Evolutionary conservation across 2,888 invertebrate genomes (phyloP).

Genomic region (Alviniconcha strummeri): DNA sequence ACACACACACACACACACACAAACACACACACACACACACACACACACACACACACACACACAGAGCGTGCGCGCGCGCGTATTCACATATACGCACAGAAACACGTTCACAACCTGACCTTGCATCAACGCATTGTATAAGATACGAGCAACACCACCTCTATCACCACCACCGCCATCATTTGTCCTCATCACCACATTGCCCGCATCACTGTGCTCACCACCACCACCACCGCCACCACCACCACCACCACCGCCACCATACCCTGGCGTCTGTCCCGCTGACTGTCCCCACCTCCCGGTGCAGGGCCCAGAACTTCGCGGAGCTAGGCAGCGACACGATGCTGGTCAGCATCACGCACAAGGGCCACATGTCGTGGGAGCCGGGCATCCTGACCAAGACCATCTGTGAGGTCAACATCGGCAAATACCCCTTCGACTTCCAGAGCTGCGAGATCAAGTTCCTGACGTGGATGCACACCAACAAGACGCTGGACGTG

Average conservation of each 20-base stretch:
- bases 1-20: not conserved
- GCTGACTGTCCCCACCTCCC: not conserved
- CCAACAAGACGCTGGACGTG: conserved; percentile 53
- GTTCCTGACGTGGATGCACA: conserved; percentile 59
- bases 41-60: too few species aligned
- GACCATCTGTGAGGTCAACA: conserved; percentile 58
- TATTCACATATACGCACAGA: too few species aligned
- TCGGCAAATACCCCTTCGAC: conserved; percentile 59
- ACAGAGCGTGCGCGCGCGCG: too few species aligned
- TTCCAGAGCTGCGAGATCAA: conserved; percentile 55
- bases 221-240: too few species aligned
- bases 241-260: too few species aligned
- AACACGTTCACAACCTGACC: too few species aligned
- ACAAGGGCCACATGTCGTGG: conserved; percentile 51
- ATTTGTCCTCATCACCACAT: too few species aligned
- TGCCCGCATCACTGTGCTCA: too few species aligned
- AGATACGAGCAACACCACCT: too few species aligned
- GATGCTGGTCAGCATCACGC: conserved; percentile 50
- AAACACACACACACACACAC: not conserved
- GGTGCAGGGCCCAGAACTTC: conserved; percentile 53
- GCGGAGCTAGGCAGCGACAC: conserved; percentile 52
- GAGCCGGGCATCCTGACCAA: conserved; percentile 57
- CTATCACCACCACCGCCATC: too few species aligned
- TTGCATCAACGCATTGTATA: too few species aligned
- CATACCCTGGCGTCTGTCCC: too few species aligned